Conservation (phyloP, 2,888 invertebrate species). For the Allophyes oxyacanthae region DNA sequence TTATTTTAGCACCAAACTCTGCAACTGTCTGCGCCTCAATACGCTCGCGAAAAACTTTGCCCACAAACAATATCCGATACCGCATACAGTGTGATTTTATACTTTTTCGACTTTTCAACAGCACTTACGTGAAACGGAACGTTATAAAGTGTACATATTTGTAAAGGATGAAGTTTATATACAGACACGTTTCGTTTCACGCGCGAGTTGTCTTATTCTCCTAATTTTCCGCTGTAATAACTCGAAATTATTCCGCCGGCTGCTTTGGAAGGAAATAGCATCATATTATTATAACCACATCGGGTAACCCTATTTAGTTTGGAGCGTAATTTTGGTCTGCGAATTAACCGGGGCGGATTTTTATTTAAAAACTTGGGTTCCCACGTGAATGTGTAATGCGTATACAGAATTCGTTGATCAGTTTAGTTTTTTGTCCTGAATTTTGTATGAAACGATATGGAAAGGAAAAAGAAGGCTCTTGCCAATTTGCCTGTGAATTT, state of each 20-base stretch:
- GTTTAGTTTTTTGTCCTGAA: too few species aligned
- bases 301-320: slow-evolving; percentile 50
- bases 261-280: slow-evolving; percentile 53
- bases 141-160: slow-evolving; percentile 50
- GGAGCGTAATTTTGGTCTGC: slow-evolving; percentile 30
- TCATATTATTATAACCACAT: slow-evolving; percentile 62
- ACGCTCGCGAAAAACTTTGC: slow-evolving; percentile 31
- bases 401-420: too few species aligned
- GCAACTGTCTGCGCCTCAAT: slow-evolving; percentile 36
- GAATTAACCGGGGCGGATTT: slow-evolving; percentile 9
- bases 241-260: slow-evolving; percentile 59
- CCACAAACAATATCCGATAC: slow-evolving; percentile 35
- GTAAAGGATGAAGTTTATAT: slow-evolving; percentile 42
- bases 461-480: too few species aligned
- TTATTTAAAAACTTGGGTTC: slow-evolving; percentile 1
- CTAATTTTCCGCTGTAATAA: slow-evolving; percentile 68
- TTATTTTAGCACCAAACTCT: slow-evolving; percentile 44
- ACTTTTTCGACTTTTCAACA: slow-evolving; percentile 16
- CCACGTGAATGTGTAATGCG: background rate
- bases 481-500: too few species aligned
- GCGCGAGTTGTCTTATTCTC: slow-evolving; percentile 57
- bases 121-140: slow-evolving; percentile 10
- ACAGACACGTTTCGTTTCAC: slow-evolving; percentile 59
- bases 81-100: slow-evolving; percentile 17
- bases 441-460: too few species aligned